Conservation (phyloP, 1,140 invertebrate species). For the Trialeurodes vaporariorum region DNA sequence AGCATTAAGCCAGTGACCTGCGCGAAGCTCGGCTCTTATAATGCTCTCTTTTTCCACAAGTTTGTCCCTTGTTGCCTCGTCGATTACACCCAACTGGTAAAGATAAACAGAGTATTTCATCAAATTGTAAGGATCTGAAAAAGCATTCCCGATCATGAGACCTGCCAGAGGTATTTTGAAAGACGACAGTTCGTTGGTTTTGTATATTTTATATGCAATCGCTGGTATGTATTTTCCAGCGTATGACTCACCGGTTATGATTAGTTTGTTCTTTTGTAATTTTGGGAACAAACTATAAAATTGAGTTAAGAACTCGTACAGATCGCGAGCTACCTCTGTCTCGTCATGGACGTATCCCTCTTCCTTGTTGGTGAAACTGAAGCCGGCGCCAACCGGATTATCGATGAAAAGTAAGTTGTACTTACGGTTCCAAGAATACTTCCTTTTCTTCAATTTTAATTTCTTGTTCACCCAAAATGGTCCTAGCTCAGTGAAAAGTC, state of each 20-base stretch:
- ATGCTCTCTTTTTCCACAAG: not conserved
- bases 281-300: constrained; percentile 61
- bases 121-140: constrained; percentile 67
- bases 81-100: constrained; percentile 52
- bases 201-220: constrained; percentile 58
- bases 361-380: constrained; percentile 37
- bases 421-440: constrained; percentile 55
- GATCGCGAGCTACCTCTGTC: constrained; percentile 38
- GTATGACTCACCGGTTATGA: no score
- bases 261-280: constrained; percentile 52
- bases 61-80: not conserved
- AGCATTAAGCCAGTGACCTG: not conserved
- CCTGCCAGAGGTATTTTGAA: constrained; percentile 45
- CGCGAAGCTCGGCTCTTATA: not conserved
- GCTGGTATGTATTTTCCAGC: constrained; percentile 74
- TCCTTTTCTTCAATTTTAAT: no score
- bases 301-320: constrained; percentile 35
- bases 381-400: no score
- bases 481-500: constrained; percentile 54
- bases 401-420: constrained; percentile 77
- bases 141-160: constrained; percentile 73
- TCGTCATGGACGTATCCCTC: constrained; percentile 53
- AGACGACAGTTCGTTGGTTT: constrained; percentile 45
- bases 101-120: constrained; percentile 65
- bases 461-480: no score